A percentile compares a stretch with the other conserved stretches of the same genome.
phyloP scores from a whole-genome alignment of 2,113 vertebrate species.

The Sardina pilchardus region DNA sequence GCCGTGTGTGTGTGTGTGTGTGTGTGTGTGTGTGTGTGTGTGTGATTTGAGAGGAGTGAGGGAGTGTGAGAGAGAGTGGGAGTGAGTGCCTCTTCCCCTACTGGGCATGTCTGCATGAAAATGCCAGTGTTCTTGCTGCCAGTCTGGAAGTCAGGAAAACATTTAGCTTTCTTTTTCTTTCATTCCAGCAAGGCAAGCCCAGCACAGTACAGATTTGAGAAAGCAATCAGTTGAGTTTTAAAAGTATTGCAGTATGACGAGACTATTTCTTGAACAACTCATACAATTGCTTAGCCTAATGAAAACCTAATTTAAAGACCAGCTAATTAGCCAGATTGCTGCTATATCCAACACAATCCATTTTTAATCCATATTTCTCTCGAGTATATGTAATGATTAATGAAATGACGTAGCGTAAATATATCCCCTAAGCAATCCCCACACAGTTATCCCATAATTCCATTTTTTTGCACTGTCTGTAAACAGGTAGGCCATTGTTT shows the following conservation, averaged over 20 bases:
- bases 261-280: neutral
- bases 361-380: neutral
- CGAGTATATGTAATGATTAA: neutral
- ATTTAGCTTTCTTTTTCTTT: neutral
- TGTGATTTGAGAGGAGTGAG: neutral
- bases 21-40: neutral
- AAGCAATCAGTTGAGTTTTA: neutral
- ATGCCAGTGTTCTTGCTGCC: neutral
- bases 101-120: neutral
- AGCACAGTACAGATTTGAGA: neutral
- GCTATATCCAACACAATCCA: neutral
- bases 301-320: no score
- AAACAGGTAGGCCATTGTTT: conserved; percentile 42
- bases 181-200: neutral
- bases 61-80: neutral
- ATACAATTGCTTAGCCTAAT: neutral
- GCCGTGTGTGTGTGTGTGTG: neutral
- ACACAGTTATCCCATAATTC: neutral
- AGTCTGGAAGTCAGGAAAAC: neutral
- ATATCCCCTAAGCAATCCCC: neutral
- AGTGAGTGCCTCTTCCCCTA: neutral
- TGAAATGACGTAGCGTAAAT: neutral
- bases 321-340: neutral
- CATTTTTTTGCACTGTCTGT: neutral
- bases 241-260: neutral